Evolutionary conservation across 2,113 vertebrate species (phyloP), one percentile per base, ranked within the genome.

Genomic region (Kryptolebias marmoratus): DNA sequence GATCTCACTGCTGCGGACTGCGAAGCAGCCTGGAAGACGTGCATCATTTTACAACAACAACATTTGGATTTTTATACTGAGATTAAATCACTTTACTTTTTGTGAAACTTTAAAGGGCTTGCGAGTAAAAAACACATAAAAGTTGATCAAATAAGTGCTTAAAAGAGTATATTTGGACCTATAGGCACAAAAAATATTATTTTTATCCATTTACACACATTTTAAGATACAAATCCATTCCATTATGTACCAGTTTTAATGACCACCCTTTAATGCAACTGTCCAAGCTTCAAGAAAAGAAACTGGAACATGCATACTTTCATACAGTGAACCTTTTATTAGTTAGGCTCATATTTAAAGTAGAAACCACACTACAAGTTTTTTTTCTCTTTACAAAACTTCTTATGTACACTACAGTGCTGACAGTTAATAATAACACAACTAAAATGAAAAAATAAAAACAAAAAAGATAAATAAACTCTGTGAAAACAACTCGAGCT

Each of bases 401-500:
- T 94, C 92, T 94, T 97, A 96, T 97, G 94, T 97, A 98, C 95
- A 97, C 96, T 96, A 98, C 96, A 97, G 95, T 97, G 96, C 96
- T 96, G 96, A 97, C 95, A 95, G 94, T 95, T 94, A 92, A 95
- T 96, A 95, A 93, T 57, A 79, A 18, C 11, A 83, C 81, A 87
- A 61, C 55, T 59, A 57, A 70, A 84, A 88, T 58, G 80, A 85
- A 87, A 88, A 59, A 73, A 44, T 72, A 42, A 71, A 82, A 86
- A 72, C 56, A 64, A 45, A 80, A 82, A 83, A 92, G 92, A 98
- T 98, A 98, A 98, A 98, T 97, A 97, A 97, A 94, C 94, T 96
- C 94, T 95, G 94, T 22, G 22, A 94, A 96, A 96, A 90, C 84
- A 87, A 70, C 6, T 12, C 49, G 93, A 94, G 93, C 93, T 77